Percentiles rank a stretch among this genome's conserved stretches.
These are phyloP conservation scores for Ovibos moschatus DNA, from an alignment of 2,113 vertebrate species.

Conservation along the genomic window DNA sequence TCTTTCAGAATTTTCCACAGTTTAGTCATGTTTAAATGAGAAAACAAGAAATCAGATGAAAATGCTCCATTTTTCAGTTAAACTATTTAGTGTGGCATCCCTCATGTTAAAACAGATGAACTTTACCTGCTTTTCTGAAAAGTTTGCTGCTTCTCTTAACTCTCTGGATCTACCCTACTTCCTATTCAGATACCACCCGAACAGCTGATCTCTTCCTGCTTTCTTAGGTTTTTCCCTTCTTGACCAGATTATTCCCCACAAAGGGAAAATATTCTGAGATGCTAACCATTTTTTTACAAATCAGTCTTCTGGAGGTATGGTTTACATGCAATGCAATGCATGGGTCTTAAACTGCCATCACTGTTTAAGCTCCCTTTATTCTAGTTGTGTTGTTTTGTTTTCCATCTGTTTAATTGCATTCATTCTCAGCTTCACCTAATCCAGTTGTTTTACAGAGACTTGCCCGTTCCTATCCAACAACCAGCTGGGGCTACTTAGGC, in stretches of 20 bases:
- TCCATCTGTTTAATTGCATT: neutral
- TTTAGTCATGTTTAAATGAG: neutral
- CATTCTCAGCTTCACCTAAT: neutral
- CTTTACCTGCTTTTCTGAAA: neutral
- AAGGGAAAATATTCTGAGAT: neutral
- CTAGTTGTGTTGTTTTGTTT: neutral
- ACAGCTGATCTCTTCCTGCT: neutral
- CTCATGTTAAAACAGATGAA: neutral
- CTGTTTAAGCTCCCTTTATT: neutral
- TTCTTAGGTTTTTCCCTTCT: neutral
- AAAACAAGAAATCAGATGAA: neutral
- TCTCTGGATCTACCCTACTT: neutral
- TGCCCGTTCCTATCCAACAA: neutral
- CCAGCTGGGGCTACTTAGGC: neutral
- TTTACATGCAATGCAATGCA: neutral
- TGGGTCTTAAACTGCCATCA: neutral
- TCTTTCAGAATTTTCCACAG: no score
- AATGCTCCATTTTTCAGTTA: neutral
- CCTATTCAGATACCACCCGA: neutral
- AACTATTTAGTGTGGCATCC: neutral
- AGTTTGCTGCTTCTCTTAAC: neutral
- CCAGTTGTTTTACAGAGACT: neutral
- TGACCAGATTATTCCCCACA: neutral
- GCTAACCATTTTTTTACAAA: neutral
- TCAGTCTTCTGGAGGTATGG: neutral